phyloP scores from a whole-genome alignment of 2,888 invertebrate species.

The Netelia melanura region DNA sequence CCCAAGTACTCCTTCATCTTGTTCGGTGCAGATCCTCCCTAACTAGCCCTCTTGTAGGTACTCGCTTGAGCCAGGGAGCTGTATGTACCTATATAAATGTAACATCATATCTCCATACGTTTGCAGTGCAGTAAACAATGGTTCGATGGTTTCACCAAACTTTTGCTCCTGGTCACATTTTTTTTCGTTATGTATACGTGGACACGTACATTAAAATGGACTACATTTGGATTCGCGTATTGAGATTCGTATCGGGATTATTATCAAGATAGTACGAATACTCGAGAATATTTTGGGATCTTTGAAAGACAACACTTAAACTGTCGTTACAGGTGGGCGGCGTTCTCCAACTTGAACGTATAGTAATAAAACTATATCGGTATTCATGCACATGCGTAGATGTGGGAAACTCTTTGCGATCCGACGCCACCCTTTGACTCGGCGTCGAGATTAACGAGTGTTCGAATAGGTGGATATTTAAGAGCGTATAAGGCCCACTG shows the following conservation, averaged over 20 bases:
- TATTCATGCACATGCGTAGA: conserved; percentile 7
- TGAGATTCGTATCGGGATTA: too few species aligned
- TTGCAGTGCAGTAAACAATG: conserved; percentile 76
- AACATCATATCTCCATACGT: conserved; percentile 72
- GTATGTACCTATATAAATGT: conserved; percentile 70
- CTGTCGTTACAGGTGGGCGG: too few species aligned
- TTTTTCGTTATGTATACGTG: conserved; percentile 22
- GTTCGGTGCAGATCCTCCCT: conserved; percentile 19
- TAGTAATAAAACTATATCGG: neutral
- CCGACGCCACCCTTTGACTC: conserved; percentile 50
- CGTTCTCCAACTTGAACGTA: neutral
- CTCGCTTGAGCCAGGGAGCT: conserved; percentile 18
- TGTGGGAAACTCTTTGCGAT: conserved; percentile 35
- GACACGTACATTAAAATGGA: too few species aligned
- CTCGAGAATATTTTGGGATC: too few species aligned
- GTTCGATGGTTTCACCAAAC: conserved; percentile 79
- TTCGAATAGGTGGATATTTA: conserved; percentile 77
- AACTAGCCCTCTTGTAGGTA: neutral
- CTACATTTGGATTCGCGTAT: too few species aligned
- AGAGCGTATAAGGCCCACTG: conserved; percentile 75
- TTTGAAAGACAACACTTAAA: too few species aligned
- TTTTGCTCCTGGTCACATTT: conserved; percentile 71
- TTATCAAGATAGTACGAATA: too few species aligned
- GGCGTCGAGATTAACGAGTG: conserved; percentile 78
- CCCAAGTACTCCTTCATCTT: conserved; percentile 4